Evolutionary conservation across 2,797 vertebrate species (phyloP), one percentile per base, ranked within the genome.

Genomic region (Melanotaenia nigrans): DNA sequence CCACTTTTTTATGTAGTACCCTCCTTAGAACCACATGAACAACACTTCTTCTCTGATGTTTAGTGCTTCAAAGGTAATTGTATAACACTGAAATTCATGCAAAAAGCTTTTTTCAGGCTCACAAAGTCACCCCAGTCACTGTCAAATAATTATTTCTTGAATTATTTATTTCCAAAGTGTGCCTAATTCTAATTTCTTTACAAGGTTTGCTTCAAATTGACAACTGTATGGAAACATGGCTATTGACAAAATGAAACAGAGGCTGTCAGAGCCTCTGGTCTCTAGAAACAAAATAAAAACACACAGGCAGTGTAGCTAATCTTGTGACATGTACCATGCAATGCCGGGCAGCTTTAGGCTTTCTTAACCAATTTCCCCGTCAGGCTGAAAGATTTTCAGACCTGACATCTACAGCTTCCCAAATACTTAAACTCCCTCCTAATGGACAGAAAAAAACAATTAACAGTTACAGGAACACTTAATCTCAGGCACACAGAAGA

Each of bases 311-410:
- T 76, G 72, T 56, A 82, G 76, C 77, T 72, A 83, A 86, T 85
- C 88, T 90, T 90, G 92, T 90, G 89, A 91, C 84, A 90, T 81
- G 83, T 85, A 87, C 82, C 85, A 84, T 86, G 86, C 78, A 84
- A 87, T 57, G 77, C 79, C 25, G 79, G 79, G 72, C 85, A 74
- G 85, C 82, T 91, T 87, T 78, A 83, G 85, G 87, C 83, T 88
- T 67, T 84, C 78, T 73, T 55, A 61, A 82, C 69, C 24, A 12
- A 73, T 82, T 81, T 70, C 65, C 35, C 62, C 70, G 65, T 33
- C 47, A 16, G 56, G 20, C 36, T 32, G 38, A 65, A 38, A 59
- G 24, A 58, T 28, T 53, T 53, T 53, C 20, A 58, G 47, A 65
- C 47, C 12, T 22, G 6, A 71, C 55, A 69, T 64, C 33, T 20